Conservation (phyloP, 2,113 vertebrate genomes). For the Athene cunicularia region DNA sequence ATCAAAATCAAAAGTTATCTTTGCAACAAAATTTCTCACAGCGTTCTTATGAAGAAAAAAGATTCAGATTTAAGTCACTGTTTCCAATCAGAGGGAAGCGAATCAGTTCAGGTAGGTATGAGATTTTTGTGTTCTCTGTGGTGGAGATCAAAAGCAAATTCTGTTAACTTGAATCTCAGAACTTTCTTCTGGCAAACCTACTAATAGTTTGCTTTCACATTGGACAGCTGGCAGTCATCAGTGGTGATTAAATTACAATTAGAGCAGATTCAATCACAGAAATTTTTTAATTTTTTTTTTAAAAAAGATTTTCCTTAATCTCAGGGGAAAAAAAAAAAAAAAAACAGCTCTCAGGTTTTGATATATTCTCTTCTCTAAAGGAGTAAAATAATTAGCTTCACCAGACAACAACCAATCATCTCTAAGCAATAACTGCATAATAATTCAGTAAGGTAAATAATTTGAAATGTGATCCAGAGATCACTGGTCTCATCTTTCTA, state of each 20-base stretch:
- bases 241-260: not conserved
- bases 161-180: not conserved
- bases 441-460: not conserved
- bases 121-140: not conserved
- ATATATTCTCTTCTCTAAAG: not conserved
- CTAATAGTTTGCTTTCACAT: not conserved
- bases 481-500: not conserved
- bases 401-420: not conserved
- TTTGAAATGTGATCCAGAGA: not conserved
- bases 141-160: not conserved
- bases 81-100: not conserved
- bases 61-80: not conserved
- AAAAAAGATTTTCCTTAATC: not conserved
- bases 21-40: not conserved
- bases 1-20: not conserved
- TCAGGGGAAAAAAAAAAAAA: not conserved
- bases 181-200: not conserved
- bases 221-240: constrained; percentile 7
- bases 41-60: not conserved
- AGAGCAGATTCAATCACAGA: not conserved
- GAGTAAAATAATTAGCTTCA: not conserved
- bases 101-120: not conserved
- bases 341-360: not conserved
- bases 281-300: too few relatives aligned
- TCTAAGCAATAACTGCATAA: not conserved